Evolutionary conservation across 2,113 vertebrate species (phyloP), one percentile per base, ranked within the genome.

Genomic region (Nerophis ophidion): DNA sequence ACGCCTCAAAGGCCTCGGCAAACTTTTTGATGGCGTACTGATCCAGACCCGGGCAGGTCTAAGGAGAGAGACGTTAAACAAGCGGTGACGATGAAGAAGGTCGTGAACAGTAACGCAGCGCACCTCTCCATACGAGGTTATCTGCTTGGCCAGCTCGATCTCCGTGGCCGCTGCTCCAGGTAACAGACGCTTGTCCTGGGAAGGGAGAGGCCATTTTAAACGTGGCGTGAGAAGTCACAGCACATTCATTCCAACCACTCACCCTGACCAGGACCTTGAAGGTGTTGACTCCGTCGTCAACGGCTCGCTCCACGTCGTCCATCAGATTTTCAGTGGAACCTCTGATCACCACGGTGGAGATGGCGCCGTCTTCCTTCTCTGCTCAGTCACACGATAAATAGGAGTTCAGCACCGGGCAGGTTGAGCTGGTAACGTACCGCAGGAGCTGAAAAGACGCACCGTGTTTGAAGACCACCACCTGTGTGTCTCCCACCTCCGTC

Each of bases 21-120:
- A 96, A 99, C 83, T 99, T 98, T 84, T 98, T 98, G 72, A 99
- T 99, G 59, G 95, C 89, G 17, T 99, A 99, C 5, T 99, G 97
- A 71, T 98, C 97, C 40, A 99, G 92, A 40, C 96, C 96, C 14
- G 97, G 97, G 57, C 95, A 95, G 3, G 93, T 92, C 97, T 99
- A 16, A 49, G 3, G 9, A 8, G 0, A 8, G 5, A 13, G 7
- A 40, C 9, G 26, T 49, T 16, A 26, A 3, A 19, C 9, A 42
- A 14, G 48, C 12, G 8, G 36, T 17, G 0, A 57, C 7, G 35
- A 55, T 16, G 36, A 56, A 16, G 35, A 40, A 44, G 8, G n/a
- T 40, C 40, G 8, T 16, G 33, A 50, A 61, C 10, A 33, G 40
- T 1, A 26, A 60, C 57, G 55, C 4, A 5, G 13, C 72, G 60